phyloP scores from a whole-genome alignment of 2,888 invertebrate genomes.

The Ashinkailepas kermadecensis region DNA sequence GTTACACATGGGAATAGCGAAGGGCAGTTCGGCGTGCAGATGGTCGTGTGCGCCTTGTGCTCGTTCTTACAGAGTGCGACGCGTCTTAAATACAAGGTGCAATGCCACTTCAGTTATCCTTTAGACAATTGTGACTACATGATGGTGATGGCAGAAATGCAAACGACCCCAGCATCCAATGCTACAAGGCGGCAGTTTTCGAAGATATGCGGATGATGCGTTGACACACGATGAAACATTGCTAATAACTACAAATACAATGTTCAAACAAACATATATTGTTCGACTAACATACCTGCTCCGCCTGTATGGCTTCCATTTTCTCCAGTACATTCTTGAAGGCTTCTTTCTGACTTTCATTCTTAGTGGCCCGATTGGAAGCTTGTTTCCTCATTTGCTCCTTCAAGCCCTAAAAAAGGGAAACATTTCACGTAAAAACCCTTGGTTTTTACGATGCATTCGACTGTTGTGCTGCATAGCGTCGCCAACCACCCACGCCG shows the following conservation, averaged over 20 bases:
- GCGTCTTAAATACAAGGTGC: no score
- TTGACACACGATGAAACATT: neutral
- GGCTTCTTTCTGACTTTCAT: neutral
- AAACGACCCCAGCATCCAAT: no score
- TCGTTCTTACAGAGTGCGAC: no score
- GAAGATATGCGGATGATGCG: neutral
- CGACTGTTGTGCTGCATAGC: no score
- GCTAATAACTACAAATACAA: neutral
- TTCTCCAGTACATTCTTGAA: neutral
- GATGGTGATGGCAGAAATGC: neutral
- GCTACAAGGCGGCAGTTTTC: neutral
- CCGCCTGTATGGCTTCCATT: neutral
- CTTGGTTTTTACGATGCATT: no score
- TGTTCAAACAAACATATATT: neutral
- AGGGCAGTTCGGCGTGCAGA: no score
- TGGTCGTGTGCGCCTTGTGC: no score
- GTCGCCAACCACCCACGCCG: no score
- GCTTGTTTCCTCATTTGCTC: neutral
- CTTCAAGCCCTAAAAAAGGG: neutral
- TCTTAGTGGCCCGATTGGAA: neutral
- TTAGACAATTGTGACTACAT: no score
- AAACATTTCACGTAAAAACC: neutral
- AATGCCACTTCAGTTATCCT: no score
- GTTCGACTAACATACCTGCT: neutral
- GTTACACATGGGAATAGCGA: no score